A percentile compares a stretch with the other conserved stretches of the same genome.
phyloP scores from a whole-genome alignment of 2,113 vertebrate species.

The Bujurquina vittata region DNA sequence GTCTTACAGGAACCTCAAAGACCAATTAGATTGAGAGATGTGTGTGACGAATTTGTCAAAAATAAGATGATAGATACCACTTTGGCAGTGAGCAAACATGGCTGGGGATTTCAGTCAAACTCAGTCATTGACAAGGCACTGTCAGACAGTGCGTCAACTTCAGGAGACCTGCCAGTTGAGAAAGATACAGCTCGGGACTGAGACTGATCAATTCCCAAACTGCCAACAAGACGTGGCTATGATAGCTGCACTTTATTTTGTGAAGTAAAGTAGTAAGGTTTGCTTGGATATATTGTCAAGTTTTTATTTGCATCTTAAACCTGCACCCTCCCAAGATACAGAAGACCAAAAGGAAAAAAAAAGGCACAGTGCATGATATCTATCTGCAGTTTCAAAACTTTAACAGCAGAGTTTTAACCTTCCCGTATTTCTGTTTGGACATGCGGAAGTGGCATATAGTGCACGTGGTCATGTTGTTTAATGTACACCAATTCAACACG shows the following conservation, averaged over 20 bases:
- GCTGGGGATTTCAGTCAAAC: constrained; percentile 75
- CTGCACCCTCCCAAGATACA: constrained; percentile 35
- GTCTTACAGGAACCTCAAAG: constrained; percentile 73
- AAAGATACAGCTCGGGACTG: constrained; percentile 64
- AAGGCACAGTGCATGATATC: background rate
- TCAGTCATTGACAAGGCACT: constrained; percentile 72
- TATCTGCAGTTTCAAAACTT: constrained; percentile 31
- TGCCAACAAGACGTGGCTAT: constrained; percentile 63
- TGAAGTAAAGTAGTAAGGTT: constrained; percentile 40
- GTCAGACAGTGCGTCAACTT: constrained; percentile 74
- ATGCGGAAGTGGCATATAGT: constrained; percentile 16
- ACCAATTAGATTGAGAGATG: constrained; percentile 75
- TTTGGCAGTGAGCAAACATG: constrained; percentile 62
- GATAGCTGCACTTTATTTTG: constrained; percentile 66
- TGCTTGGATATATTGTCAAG: constrained; percentile 59
- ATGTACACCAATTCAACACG: constrained; percentile 62
- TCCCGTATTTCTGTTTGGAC: constrained; percentile 40
- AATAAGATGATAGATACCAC: constrained; percentile 69
- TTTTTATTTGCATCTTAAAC: constrained; percentile 60
- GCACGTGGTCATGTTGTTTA: constrained; percentile 47
- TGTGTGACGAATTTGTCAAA: constrained; percentile 73
- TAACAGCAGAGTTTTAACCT: constrained; percentile 33
- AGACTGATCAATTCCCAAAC: constrained; percentile 78
- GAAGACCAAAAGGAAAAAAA: background rate
- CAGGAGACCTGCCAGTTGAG: constrained; percentile 73